Evolutionary conservation across 1,140 invertebrate species (phyloP).

Genomic region (Hylaeus anthracinus): DNA sequence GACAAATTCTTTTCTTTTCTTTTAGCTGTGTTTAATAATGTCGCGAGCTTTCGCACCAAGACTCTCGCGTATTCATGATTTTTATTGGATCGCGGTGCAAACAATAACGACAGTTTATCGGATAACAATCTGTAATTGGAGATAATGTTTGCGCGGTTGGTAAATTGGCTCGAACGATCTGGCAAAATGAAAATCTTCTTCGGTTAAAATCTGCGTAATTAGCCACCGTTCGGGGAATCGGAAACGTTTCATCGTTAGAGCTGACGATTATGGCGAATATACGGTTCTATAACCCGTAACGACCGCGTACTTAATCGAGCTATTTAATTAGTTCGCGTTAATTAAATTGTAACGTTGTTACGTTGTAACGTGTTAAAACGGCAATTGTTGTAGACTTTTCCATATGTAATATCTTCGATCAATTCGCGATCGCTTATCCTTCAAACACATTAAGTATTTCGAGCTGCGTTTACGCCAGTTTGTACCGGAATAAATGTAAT

Average conservation of each 20-base stretch:
- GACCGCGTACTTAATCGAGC: slow-evolving; percentile 25
- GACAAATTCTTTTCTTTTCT: no score
- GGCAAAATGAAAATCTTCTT: no score
- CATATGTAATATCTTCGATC: background rate
- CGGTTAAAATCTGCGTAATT: background rate
- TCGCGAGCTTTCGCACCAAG: no score
- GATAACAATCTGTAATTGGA: no score
- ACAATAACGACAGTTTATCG: no score
- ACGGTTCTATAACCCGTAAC: slow-evolving; percentile 10
- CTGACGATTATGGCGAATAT: slow-evolving; percentile 22
- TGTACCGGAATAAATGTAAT: no score
- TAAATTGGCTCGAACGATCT: background rate
- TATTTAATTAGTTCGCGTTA: slow-evolving; percentile 20
- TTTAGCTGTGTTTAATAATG: no score
- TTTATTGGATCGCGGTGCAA: no score
- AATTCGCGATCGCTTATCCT: background rate
- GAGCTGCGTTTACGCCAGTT: no score
- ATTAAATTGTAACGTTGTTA: background rate
- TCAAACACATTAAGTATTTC: background rate
- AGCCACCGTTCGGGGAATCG: background rate
- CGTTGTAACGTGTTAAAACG: background rate
- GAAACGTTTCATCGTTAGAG: background rate
- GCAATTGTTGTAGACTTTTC: background rate
- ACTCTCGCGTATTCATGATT: no score
- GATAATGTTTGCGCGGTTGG: no score